Evolutionary conservation across 2,113 vertebrate species (phyloP), one percentile per base, ranked within the genome.

Genomic region (Rhinolophus sinicus): DNA sequence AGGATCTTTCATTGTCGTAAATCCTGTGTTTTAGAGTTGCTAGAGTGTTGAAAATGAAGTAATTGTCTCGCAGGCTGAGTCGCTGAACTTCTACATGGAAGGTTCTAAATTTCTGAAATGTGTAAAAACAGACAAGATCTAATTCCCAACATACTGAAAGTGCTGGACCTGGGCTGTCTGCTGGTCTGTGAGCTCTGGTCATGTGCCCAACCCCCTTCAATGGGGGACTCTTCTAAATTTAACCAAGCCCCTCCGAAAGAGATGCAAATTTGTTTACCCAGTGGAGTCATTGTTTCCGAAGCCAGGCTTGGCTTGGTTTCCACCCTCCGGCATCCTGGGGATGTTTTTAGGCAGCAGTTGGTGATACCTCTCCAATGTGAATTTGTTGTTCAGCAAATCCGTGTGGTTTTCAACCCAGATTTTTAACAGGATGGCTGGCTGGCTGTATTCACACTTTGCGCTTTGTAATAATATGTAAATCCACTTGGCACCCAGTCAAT

Each of bases 391-490:
- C 84, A 96, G 97, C 95, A 97, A 96, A 97, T 96, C 93, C 75
- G 16, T 96, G 95, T 88, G 94, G 95, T 96, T 97, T 97, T 93
- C 97, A 96, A 96, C 93, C 95, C 97, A 97, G 95, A 98, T 97
- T 98, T 98, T 95, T 96, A 96, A 94, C 97, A 97, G 96, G 95
- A 93, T 96, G 95, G 96, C 77, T 97, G 97, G 93, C 95, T 97
- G 94, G 96, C 97, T 97, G 96, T 93, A 97, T 96, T 97, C 97
- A 97, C 97, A 98, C 97, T 96, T 97, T 97, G 97, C 60, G 92
- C 97, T 97, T 97, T 97, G 96, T 97, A 97, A 97, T 97, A 96
- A 97, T 97, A 97, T 98, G 97, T 97, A 97, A 97, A 97, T 97
- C 95, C 85, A 97, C 94, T 98, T 97, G 97, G 97, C 97, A 11